Percentiles rank a stretch among this genome's conserved stretches.
Evolutionary conservation across 2,113 vertebrate genomes (phyloP).

Genomic region (Poecilia latipinna): DNA sequence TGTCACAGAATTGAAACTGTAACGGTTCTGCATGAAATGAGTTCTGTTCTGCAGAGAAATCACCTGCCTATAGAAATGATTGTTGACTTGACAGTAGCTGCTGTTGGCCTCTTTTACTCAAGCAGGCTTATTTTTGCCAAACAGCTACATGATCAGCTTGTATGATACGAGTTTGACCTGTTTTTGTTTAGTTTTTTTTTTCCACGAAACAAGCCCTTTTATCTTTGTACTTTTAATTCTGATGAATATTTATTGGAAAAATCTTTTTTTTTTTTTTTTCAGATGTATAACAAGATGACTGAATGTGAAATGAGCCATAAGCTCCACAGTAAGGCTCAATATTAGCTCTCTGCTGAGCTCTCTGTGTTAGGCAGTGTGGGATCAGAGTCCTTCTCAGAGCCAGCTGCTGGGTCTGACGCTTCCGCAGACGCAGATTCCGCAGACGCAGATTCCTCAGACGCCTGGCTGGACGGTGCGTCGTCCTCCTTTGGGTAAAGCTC

Average conservation of each 20-base stretch:
- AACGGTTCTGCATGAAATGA: not conserved
- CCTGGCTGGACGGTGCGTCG: slow-evolving; percentile 72
- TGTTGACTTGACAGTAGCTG: not conserved
- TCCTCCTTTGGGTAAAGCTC: slow-evolving; percentile 95
- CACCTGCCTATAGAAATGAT: not conserved
- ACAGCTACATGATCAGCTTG: not conserved
- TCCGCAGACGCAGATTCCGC: not conserved
- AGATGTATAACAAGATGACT: not conserved
- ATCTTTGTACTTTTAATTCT: not conserved
- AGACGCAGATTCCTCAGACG: slow-evolving; percentile 27
- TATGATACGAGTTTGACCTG: not conserved
- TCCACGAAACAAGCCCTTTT: not conserved
- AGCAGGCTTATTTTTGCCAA: not conserved
- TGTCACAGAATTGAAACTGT: not conserved
- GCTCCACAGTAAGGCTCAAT: not conserved
- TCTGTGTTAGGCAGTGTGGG: slow-evolving; percentile 43
- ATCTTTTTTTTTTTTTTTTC: not conserved
- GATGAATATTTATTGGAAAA: slow-evolving; percentile 4
- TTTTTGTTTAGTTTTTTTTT: not conserved
- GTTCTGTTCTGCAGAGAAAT: not conserved
- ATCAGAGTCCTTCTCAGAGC: slow-evolving; percentile 40
- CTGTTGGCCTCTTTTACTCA: not conserved
- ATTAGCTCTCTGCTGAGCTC: slow-evolving; percentile 66
- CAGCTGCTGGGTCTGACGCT: slow-evolving; percentile 12
- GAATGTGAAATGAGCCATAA: not conserved